Base-by-base conservation (phyloP, 2,113 vertebrate species). In the Riparia riparia region DNA sequence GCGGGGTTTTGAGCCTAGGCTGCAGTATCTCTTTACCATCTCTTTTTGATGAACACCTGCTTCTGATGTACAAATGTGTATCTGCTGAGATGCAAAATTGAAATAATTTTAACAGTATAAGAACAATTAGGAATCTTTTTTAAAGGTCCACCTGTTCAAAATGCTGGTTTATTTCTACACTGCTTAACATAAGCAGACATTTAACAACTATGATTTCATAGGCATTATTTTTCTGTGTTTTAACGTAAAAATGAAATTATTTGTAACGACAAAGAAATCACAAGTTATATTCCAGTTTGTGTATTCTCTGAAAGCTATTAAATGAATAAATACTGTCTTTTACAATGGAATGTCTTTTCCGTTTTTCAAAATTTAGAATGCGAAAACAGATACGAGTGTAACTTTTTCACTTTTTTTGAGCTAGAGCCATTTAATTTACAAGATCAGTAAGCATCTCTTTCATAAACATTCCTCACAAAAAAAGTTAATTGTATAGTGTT, bases 101-200 rank as follows among this genome's bases (percentile, higher is more conserved):
- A 98, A 98, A 98, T 98, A 98, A 99, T 98, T 98, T 98, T 98
- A 98, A 98, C 97, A 97, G 98, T 98, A 96, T 97, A 98, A 98
- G 98, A 99, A 99, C 99, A 99, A 99, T 99, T 99, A 99, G 97
- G 97, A 97, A 97, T 97, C 97, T 98, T 98, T 98, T 97, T 97
- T 97, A 85, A 98, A 98, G 90, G 98, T 98, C 98, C 99, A 99
- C 98, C 99, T 99, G 99, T 98, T 98, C 97, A 97, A 98, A 98
- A 98, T 97, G 97, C 97, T 96, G 96, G 97, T 98, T 97, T 95
- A 96, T 96, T 96, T 95, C 93, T 65, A 29, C 32, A 6, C 83
- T 58, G 69, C 72, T 31, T 90, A 87, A 81, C 28, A 28, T 56
- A 86, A 72, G 77, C 21, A 91, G n/a, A 69, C 12, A 14, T 85